Percentiles rank a stretch among this genome's conserved stretches.
These are phyloP conservation scores for Moxostoma hubbsi DNA, from an alignment of 2,797 vertebrate species.

Conservation along the genomic window DNA sequence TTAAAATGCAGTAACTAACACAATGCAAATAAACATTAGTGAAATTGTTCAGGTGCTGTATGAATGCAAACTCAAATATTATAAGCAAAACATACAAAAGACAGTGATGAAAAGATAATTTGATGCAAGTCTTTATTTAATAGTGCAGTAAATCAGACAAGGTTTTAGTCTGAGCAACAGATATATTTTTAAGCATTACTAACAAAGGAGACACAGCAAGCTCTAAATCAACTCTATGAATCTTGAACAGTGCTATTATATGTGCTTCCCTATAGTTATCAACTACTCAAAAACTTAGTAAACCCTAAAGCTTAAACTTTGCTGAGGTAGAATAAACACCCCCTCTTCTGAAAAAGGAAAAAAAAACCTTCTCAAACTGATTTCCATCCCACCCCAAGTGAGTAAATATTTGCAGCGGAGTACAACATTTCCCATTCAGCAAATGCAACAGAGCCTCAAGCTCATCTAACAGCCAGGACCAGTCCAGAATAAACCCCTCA, in stretches of 20 bases:
- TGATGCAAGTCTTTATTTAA: conserved; percentile 62
- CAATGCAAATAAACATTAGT: conserved; percentile 50
- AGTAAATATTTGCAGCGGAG: conserved; percentile 70
- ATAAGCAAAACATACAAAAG: not conserved
- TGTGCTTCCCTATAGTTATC: conserved; percentile 48
- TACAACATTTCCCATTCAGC: conserved; percentile 59
- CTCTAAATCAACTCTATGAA: conserved; percentile 47
- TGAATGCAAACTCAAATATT: not conserved
- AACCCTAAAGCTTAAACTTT: conserved; percentile 52
- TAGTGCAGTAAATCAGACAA: conserved; percentile 55
- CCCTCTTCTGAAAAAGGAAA: conserved; percentile 62
- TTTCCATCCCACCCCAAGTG: conserved; percentile 8
- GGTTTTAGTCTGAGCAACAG: conserved; percentile 19
- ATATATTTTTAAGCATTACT: conserved; percentile 56
- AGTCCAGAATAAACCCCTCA: conserved; percentile 8
- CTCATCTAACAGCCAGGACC: not conserved
- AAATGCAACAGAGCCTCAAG: conserved; percentile 59
- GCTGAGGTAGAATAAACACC: conserved; percentile 76
- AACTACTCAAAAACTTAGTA: conserved; percentile 32
- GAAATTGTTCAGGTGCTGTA: conserved; percentile 14
- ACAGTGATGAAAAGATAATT: not conserved
- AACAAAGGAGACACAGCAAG: conserved; percentile 60
- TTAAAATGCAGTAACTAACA: conserved; percentile 65
- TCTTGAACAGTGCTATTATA: conserved; percentile 45
- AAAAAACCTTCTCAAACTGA: not conserved